A percentile compares a stretch with the other conserved stretches of the same genome.
Evolutionary conservation across 37 sponge, comb jelly and placozoan genomes (phyloP).

Genomic region (Oopsacas minuta): DNA sequence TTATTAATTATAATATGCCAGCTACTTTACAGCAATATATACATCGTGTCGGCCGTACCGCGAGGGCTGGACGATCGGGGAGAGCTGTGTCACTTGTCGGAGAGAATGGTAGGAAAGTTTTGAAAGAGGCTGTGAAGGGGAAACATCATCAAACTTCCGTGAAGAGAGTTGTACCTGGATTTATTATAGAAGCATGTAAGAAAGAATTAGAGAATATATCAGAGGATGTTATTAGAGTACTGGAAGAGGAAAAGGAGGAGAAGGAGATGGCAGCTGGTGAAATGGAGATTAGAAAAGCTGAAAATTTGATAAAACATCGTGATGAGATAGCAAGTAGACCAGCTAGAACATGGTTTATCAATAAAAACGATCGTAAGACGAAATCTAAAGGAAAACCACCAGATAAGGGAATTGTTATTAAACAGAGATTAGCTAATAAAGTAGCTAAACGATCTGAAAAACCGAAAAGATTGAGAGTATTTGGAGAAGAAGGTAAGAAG

Average conservation of each 20-base stretch:
- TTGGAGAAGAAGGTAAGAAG: background rate
- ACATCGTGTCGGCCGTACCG: slow-evolving; percentile 95
- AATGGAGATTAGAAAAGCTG: slow-evolving; percentile 91
- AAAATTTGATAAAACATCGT: slow-evolving; percentile 80
- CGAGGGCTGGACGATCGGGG: slow-evolving; percentile 81
- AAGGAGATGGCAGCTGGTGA: slow-evolving; percentile 52
- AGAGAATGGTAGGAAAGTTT: slow-evolving; percentile 73
- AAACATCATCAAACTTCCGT: slow-evolving; percentile 69
- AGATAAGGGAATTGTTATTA: slow-evolving; percentile 17
- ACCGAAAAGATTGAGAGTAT: slow-evolving; percentile 30
- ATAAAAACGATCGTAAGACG: slow-evolving; percentile 18
- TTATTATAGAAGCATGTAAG: slow-evolving; percentile 58
- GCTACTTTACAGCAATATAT: slow-evolving; percentile 83
- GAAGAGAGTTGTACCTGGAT: slow-evolving; percentile 68
- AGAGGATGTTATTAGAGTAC: slow-evolving; percentile 47
- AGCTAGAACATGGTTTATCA: slow-evolving; percentile 56
- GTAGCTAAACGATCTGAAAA: slow-evolving; percentile 30
- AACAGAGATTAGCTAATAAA: slow-evolving; percentile 18
- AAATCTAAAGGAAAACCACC: slow-evolving; percentile 7
- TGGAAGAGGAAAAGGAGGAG: slow-evolving; percentile 92
- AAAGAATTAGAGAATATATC: slow-evolving; percentile 46
- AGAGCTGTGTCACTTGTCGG: slow-evolving; percentile 89
- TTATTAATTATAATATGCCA: slow-evolving; percentile 89
- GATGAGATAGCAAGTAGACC: slow-evolving; percentile 88
- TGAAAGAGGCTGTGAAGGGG: slow-evolving; percentile 83